These are phyloP conservation scores for Oscheius sp. DNA, from an alignment of 2,888 invertebrate species.

Conservation along the genomic window DNA sequence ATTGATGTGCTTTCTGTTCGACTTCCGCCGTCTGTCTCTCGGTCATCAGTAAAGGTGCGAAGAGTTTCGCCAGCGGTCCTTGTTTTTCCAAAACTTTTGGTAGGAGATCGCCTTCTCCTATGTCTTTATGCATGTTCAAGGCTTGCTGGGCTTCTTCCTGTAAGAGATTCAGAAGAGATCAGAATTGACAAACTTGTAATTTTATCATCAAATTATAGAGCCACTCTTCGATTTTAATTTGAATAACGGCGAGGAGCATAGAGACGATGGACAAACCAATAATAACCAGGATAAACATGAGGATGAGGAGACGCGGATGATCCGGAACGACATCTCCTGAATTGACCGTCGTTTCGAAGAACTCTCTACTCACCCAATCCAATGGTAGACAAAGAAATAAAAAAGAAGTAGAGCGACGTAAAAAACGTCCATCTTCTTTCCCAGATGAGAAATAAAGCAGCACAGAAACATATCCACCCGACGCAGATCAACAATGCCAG, in stretches of 20 bases:
- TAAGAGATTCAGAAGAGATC: slow-evolving; percentile 16
- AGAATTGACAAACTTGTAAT: slow-evolving; percentile 43
- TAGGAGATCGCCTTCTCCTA: slow-evolving; percentile 20
- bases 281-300: slow-evolving; percentile 90
- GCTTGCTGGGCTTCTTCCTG: slow-evolving; percentile 67
- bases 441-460: slow-evolving; percentile 80
- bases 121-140: slow-evolving; percentile 42
- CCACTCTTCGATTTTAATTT: slow-evolving; percentile 73
- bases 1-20: slow-evolving; percentile 55
- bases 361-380: slow-evolving; percentile 78
- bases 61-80: slow-evolving; percentile 7
- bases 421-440: slow-evolving; percentile 87
- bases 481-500: slow-evolving; percentile 87
- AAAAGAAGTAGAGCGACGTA: slow-evolving; percentile 94
- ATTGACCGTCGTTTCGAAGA: slow-evolving; percentile 3
- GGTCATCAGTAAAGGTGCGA: slow-evolving; percentile 28
- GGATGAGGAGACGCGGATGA: slow-evolving; percentile 89
- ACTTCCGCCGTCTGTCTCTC: slow-evolving; percentile 34
- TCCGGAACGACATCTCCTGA: slow-evolving; percentile 75
- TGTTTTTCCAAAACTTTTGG: slow-evolving; percentile 35
- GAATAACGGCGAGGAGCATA: slow-evolving; percentile 96
- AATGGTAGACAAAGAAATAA: slow-evolving; percentile 95
- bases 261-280: slow-evolving; percentile 94
- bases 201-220: slow-evolving; percentile 68
- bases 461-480: slow-evolving; percentile 87